Evolutionary conservation across 2,797 vertebrate genomes (phyloP), one percentile per base, ranked within the genome.

Genomic region (Cynopterus sphinx): DNA sequence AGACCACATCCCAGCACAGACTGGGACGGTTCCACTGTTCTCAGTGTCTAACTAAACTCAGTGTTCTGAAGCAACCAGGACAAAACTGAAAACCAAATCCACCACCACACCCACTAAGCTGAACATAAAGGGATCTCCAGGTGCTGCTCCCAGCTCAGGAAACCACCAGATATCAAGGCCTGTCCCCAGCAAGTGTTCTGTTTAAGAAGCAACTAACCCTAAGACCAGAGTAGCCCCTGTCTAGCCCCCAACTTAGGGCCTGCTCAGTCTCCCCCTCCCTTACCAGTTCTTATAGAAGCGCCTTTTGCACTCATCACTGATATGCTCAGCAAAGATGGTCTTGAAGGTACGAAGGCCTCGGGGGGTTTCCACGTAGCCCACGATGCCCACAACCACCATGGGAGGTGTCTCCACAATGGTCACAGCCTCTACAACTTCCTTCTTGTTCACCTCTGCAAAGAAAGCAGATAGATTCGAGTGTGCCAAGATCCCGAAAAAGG

Each of bases 201-300:
- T 7, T 46, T 21, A 28, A 21, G 39, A n/a, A 8, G 24, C 53
- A 46, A 31, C 21, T 12, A 24, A 68, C 6, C 36, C 9, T 0
- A 15, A 6, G 12, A 10, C 28, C 6, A 31, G n/a, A 16, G n/a
- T 36, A 26, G 22, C 1, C 17, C 39, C 39, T 10, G 13, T 22
- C 9, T 3, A 49, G 65, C 46, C 31, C 36, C 41, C 36, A 16
- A 2, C 8, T 19, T 1, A 28, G 12, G 9, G 0, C 1, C 6
- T 1, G 2, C 24, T 0, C 0, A 3, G 28, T 4, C 1, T 6
- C 5, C 4, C 46, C 2, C 4, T 4, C 61, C 19, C 99, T 99
- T 98, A 99, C 99, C 99, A 99, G 99, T 99, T 99, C 98, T 99
- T 99, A 98, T 99, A 99, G 98, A 99, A 99, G 13, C 99, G 99